Percentiles rank a stretch among this genome's conserved stretches.
Evolutionary conservation across 1,140 invertebrate genomes (phyloP).

Genomic region (Arion vulgaris): DNA sequence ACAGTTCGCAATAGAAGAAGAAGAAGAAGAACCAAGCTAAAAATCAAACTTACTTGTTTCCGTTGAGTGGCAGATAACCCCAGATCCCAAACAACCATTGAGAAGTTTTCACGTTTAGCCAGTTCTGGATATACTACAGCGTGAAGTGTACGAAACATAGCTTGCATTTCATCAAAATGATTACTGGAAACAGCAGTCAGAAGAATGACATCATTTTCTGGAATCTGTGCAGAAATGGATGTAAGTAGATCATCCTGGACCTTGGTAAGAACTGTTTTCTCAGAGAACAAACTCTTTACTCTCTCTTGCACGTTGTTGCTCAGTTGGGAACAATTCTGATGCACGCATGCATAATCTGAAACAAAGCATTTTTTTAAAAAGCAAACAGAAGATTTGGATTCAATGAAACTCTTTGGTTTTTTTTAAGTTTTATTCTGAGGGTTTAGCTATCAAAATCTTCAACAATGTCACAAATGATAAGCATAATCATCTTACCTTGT

Average conservation of each 20-base stretch:
- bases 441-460: too few species aligned
- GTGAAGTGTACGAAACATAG: slow-evolving; percentile 24
- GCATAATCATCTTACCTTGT: too few species aligned
- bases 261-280: neutral
- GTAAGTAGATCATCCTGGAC: neutral
- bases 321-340: neutral
- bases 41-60: neutral
- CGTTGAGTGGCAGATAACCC: slow-evolving; percentile 6
- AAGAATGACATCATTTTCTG: slow-evolving; percentile 28
- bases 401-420: too few species aligned
- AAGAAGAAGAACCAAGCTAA: too few species aligned
- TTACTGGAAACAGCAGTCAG: slow-evolving; percentile 13
- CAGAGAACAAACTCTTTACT: too few species aligned
- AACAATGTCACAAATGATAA: too few species aligned
- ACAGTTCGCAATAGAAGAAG: too few species aligned
- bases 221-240: neutral
- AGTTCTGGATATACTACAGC: slow-evolving; percentile 11
- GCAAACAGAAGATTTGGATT: too few species aligned
- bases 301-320: too few species aligned
- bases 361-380: too few species aligned
- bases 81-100: slow-evolving; percentile 17
- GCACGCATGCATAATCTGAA: too few species aligned
- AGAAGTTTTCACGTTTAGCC: neutral
- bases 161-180: slow-evolving; percentile 30
- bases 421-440: too few species aligned